Evolutionary conservation across 2,888 invertebrate species (phyloP).

Genomic region (Notocelia uddmanniana): DNA sequence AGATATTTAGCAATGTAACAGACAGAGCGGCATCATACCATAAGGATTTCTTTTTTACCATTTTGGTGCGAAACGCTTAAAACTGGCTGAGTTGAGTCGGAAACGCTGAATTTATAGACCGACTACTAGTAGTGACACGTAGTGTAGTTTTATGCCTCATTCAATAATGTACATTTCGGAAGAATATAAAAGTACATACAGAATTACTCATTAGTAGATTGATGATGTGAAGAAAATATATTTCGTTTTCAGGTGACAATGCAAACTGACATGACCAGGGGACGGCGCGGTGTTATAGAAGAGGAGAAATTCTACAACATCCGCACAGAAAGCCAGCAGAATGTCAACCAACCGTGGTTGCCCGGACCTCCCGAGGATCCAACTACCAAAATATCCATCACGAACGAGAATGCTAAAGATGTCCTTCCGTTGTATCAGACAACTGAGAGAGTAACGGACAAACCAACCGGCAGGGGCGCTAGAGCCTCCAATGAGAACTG

Average conservation of each 20-base stretch:
- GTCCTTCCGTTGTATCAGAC: slow-evolving; percentile 69
- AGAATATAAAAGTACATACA: neutral
- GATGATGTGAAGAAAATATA: neutral
- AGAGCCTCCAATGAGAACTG: slow-evolving; percentile 87
- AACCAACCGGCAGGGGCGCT: slow-evolving; percentile 86
- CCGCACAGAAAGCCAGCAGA: slow-evolving; percentile 63
- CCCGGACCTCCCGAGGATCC: slow-evolving; percentile 77
- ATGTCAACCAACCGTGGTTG: slow-evolving; percentile 71
- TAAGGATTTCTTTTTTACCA: too few relatives aligned
- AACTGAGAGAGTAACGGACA: slow-evolving; percentile 78
- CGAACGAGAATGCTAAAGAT: slow-evolving; percentile 67
- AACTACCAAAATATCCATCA: slow-evolving; percentile 76
- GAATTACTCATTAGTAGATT: neutral
- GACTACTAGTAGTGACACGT: too few relatives aligned
- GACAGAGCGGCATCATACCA: too few relatives aligned
- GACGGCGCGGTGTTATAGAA: slow-evolving; percentile 79
- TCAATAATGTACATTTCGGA: neutral
- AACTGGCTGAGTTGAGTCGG: too few relatives aligned
- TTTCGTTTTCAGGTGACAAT: slow-evolving; percentile 60
- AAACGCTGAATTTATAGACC: too few relatives aligned
- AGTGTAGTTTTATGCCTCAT: too few relatives aligned
- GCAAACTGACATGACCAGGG: slow-evolving; percentile 65
- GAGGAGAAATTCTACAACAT: slow-evolving; percentile 79
- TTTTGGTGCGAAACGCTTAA: too few relatives aligned
- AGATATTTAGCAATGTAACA: too few relatives aligned